Base-by-base conservation (phyloP, 2,797 vertebrate species). In the Sarcophilus harrisii region DNA sequence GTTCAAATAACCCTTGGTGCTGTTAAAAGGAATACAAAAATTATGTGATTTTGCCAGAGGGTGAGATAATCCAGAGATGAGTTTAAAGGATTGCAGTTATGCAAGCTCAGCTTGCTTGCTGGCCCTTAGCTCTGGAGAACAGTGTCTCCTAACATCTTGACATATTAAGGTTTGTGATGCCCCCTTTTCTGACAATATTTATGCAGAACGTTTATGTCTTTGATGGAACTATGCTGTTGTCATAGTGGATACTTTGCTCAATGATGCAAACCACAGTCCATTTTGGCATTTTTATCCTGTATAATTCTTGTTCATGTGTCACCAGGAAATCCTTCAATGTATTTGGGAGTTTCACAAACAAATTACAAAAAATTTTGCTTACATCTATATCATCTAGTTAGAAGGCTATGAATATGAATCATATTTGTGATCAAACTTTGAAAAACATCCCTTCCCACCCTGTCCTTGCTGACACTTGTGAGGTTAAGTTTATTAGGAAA, bases 401-500 rank as follows among this genome's bases (percentile, higher is more conserved):
- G 62, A 38, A 73, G 1, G 62, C 5, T 38, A 38, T 18, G 6
- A 28, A 81, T 81, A 81, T 73, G 66, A 81, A 81, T 81, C 0
- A 1, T 9, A 81, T 81, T 21, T 81, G 18, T 21, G n/a, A 18
- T 81, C n/a, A 81, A 10, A 45, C 66, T 81, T 81, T 24, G n/a
- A 66, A 81, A 81, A 81, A 58, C 49, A 49, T 6, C 16, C 18
- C 6, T 66, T 27, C 62, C 32, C 4, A 16, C 32, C 14, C 13
- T 66, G 32, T 32, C 32, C 30, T 66, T 38, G 29, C 59, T 38
- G 92, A 93, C 54, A 95, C 93, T 59, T 90, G 58, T 62, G 90
- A 94, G 94, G 90, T 59, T 95, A n/a, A n/a, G n/a, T n/a, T n/a
- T n/a, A n/a, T n/a, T n/a, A n/a, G n/a, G n/a, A n/a, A n/a, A n/a